Conservation (phyloP, 2,888 invertebrate genomes). For the Theodoxus fluviatilis region DNA sequence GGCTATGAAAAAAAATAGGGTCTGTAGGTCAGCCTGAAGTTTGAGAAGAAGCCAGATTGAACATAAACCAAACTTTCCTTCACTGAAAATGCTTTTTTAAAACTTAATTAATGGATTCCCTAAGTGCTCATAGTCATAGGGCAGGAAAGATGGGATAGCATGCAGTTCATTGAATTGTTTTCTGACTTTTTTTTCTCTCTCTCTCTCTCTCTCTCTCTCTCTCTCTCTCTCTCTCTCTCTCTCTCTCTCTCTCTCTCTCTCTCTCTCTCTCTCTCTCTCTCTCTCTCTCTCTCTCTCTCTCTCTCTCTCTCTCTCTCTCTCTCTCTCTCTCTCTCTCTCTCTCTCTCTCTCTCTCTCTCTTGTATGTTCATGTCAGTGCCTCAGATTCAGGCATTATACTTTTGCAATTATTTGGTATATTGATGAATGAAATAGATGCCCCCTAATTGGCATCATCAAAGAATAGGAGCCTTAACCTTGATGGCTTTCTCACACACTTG, state of each 20-base stretch:
- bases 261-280: neutral
- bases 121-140: too few species aligned
- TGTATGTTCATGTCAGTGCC: neutral
- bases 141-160: too few species aligned
- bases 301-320: neutral
- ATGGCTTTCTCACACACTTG: too few species aligned
- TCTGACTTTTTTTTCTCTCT: neutral
- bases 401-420: neutral
- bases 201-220: neutral
- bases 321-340: neutral
- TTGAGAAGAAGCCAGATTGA: too few species aligned
- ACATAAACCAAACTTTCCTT: too few species aligned
- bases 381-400: neutral
- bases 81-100: too few species aligned
- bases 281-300: neutral
- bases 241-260: neutral
- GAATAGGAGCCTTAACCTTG: too few species aligned
- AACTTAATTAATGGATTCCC: too few species aligned
- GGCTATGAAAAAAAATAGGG: too few species aligned
- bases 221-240: neutral
- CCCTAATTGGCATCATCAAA: too few species aligned
- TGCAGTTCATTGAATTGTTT: conserved; percentile 8
- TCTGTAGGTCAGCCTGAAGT: too few species aligned
- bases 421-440: neutral
- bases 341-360: neutral